Conservation (phyloP, 2,113 vertebrate genomes). For the Takifugu bimaculatus region DNA sequence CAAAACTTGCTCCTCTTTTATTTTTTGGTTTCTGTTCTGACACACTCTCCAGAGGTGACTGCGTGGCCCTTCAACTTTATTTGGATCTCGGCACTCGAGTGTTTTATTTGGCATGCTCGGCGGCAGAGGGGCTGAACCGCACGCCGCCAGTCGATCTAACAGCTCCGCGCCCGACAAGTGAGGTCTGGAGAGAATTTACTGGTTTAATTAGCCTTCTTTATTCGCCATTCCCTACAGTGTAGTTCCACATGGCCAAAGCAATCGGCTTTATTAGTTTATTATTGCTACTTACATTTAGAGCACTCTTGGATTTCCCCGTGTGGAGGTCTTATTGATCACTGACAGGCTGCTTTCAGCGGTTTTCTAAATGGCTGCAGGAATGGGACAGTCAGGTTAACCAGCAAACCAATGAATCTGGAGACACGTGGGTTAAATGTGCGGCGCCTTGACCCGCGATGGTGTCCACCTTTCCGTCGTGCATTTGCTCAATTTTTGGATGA, state of each 20-base stretch:
- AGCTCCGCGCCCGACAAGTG: slow-evolving; percentile 18
- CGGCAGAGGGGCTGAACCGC: slow-evolving; percentile 12
- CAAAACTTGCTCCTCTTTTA: neutral
- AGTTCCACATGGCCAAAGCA: slow-evolving; percentile 61
- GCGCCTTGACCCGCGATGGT: no score
- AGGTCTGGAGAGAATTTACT: slow-evolving; percentile 63
- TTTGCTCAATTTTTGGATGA: no score
- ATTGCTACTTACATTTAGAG: slow-evolving; percentile 62
- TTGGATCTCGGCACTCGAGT: neutral
- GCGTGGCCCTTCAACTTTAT: no score
- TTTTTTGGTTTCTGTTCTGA: neutral
- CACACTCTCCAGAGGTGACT: neutral
- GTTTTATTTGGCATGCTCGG: neutral
- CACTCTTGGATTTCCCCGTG: slow-evolving; percentile 47
- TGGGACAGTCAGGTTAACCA: no score
- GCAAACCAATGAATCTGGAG: no score
- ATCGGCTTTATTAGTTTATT: slow-evolving; percentile 66
- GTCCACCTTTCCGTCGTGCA: no score
- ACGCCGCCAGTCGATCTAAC: neutral
- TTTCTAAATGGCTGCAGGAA: slow-evolving; percentile 15
- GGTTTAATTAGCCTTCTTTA: slow-evolving; percentile 65
- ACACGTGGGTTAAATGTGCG: no score
- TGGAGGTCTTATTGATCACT: slow-evolving; percentile 53
- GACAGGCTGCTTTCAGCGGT: slow-evolving; percentile 40
- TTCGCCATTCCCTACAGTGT: slow-evolving; percentile 48